phyloP scores from a whole-genome alignment of 2,888 invertebrate genomes.

The Oscheius sp. region DNA sequence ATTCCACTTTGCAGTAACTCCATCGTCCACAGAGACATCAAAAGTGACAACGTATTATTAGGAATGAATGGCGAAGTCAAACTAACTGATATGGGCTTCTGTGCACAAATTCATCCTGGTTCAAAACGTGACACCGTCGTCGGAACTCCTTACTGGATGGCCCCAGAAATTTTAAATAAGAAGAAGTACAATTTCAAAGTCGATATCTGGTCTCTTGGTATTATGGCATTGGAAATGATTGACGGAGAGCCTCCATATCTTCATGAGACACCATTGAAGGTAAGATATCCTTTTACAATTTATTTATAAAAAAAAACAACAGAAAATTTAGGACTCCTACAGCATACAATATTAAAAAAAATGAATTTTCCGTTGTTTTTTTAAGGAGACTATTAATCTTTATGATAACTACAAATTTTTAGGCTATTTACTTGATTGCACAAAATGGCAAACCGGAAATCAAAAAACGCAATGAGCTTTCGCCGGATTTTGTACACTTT shows the following conservation, averaged over 20 bases:
- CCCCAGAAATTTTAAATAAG: constrained; percentile 77
- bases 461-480: constrained; percentile 83
- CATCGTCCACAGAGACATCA: constrained; percentile 92
- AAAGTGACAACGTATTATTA: constrained; percentile 93
- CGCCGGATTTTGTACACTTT: constrained; percentile 76
- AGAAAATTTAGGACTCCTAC: too few relatives aligned
- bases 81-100: constrained; percentile 89
- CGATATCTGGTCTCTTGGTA: constrained; percentile 88
- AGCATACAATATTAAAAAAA: too few relatives aligned
- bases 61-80: constrained; percentile 79
- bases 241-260: constrained; percentile 93
- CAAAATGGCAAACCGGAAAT: constrained; percentile 92
- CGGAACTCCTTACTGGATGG: constrained; percentile 79
- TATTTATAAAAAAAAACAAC: too few relatives aligned
- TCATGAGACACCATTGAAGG: constrained; percentile 83
- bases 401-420: constrained; percentile 8
- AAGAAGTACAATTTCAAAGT: constrained; percentile 67
- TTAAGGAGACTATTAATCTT: too few relatives aligned
- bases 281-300: constrained; percentile 6
- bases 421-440: constrained; percentile 88
- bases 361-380: constrained; percentile 2
- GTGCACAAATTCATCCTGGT: constrained; percentile 92
- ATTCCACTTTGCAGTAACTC: constrained; percentile 73
- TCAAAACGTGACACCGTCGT: constrained; percentile 75
- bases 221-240: constrained; percentile 97